phyloP scores from a whole-genome alignment of 2,797 vertebrate genomes.

The Gallinago stenura region DNA sequence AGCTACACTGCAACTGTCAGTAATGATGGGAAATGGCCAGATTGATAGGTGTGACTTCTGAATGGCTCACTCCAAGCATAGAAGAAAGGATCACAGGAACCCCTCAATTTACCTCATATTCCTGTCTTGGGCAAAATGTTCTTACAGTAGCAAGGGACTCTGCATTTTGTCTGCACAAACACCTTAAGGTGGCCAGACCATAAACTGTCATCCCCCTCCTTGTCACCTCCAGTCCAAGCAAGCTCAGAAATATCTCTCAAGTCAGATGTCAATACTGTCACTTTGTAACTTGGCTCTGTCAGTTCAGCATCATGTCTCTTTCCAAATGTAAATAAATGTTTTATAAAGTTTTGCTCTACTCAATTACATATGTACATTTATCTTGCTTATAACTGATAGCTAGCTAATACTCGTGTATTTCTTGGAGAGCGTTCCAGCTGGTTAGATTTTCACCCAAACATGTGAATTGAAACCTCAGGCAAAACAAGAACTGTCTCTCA shows the following conservation, averaged over 20 bases:
- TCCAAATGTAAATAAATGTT: background rate
- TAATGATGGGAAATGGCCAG: background rate
- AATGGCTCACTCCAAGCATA: background rate
- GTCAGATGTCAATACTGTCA: background rate
- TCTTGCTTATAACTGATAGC: constrained; percentile 53
- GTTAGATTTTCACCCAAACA: constrained; percentile 61
- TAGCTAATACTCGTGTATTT: constrained; percentile 26
- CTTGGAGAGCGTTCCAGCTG: constrained; percentile 49
- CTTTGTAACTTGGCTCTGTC: background rate
- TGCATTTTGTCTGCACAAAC: background rate
- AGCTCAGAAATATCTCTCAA: background rate
- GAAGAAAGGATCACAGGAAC: background rate
- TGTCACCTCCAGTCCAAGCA: background rate
- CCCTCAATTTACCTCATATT: background rate
- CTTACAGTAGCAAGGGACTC: background rate
- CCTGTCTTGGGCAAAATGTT: background rate
- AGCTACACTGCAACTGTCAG: background rate
- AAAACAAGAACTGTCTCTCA: constrained; percentile 61
- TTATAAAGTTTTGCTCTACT: constrained; percentile 26
- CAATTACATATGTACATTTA: constrained; percentile 4
- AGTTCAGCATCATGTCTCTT: background rate
- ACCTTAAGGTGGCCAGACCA: background rate
- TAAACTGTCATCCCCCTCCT: background rate
- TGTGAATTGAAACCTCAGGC: constrained; percentile 44
- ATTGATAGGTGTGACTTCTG: background rate